Conservation (phyloP, 2,888 invertebrate genomes). For the Agrilus biguttatus region DNA sequence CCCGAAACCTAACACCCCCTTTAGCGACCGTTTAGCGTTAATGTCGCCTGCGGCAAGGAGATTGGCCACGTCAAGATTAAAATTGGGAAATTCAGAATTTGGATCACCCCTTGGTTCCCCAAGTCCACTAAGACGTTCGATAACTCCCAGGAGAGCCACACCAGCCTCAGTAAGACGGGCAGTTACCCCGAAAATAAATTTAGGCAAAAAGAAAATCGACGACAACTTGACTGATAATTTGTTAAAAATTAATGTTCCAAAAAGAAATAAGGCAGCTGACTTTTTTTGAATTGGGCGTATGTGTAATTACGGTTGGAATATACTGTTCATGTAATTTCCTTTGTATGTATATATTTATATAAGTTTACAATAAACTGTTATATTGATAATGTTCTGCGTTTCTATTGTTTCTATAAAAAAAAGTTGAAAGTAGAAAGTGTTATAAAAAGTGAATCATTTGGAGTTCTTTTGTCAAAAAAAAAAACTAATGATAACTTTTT, state of each 20-base stretch:
- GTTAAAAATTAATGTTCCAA: slow-evolving; percentile 60
- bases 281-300: slow-evolving; percentile 42
- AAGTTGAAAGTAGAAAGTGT: no score
- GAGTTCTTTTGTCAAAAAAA: no score
- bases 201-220: slow-evolving; percentile 29
- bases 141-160: slow-evolving; percentile 17
- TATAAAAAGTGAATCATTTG: no score
- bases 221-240: slow-evolving; percentile 69
- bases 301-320: not conserved
- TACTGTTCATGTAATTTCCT: not conserved
- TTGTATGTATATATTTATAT: no score
- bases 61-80: slow-evolving; percentile 55
- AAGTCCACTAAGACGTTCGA: slow-evolving; percentile 26
- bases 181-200: slow-evolving; percentile 32
- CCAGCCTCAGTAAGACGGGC: slow-evolving; percentile 18
- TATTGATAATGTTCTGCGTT: no score
- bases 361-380: no score
- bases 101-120: slow-evolving; percentile 43
- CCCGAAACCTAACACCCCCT: slow-evolving; percentile 39
- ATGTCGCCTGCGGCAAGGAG: slow-evolving; percentile 93
- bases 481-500: no score
- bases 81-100: slow-evolving; percentile 32
- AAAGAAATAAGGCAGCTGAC: slow-evolving; percentile 64
- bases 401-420: no score
- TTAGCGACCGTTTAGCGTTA: slow-evolving; percentile 67